phyloP scores from a whole-genome alignment of 2,797 vertebrate species.

The Mionectes olivaceus region DNA sequence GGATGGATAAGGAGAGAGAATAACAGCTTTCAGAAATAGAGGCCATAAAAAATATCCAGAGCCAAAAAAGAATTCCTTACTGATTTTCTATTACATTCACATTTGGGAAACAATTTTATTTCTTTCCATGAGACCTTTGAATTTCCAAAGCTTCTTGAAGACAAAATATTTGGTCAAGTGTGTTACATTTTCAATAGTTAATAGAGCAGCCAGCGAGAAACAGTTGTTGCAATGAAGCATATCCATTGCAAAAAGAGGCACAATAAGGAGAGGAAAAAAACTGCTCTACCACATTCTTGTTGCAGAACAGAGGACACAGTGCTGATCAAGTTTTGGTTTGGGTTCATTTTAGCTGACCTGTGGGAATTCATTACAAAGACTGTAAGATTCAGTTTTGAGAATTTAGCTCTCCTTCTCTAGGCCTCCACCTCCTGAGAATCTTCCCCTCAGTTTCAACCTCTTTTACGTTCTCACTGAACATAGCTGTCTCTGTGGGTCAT shows the following conservation, averaged over 20 bases:
- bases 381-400: background rate
- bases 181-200: background rate
- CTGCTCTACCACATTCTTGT: background rate
- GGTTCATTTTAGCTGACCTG: background rate
- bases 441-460: constrained; percentile 24
- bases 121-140: background rate
- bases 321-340: background rate
- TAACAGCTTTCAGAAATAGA: background rate
- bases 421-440: constrained; percentile 42
- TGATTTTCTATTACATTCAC: background rate
- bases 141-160: background rate
- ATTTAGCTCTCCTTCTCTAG: background rate
- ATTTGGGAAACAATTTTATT: background rate
- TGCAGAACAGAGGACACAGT: background rate
- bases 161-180: background rate
- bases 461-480: background rate
- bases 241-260: background rate
- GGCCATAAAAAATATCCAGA: background rate
- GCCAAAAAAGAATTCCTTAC: background rate
- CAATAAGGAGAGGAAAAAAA: background rate
- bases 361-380: background rate
- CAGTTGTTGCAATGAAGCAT: background rate
- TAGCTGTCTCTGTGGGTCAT: constrained; percentile 38
- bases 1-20: background rate
- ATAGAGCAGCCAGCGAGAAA: background rate